Evolutionary conservation across 2,113 vertebrate species (phyloP), one percentile per base, ranked within the genome.

Genomic region (Madoqua kirkii): DNA sequence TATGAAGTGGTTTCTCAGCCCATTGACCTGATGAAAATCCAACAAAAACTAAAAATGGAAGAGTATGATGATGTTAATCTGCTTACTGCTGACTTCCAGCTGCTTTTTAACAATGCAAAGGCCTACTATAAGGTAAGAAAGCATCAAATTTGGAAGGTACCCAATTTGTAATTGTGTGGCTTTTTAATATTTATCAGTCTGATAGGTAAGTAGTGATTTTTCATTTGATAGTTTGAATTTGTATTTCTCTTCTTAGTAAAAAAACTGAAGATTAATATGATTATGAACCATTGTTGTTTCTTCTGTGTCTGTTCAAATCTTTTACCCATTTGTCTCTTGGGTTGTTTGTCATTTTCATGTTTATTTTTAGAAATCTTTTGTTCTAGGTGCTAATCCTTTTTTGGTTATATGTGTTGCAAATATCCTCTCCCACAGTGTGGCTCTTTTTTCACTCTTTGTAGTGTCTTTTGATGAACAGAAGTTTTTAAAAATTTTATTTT

Each of bases 21-120:
- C 31, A 99, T 99, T 78, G 99, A 99, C 98, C 99, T 99, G 99
- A 99, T 99, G 99, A 99, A 99, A 98, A 99, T 99, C 97, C 99
- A 99, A 86, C 99, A 99, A 97, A 99, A 99, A 98, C 98, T 99
- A 85, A 99, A 99, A 99, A 99, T 99, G 99, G 99, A 99, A 98
- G 99, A 99, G 94, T 99, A 99, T 84, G 99, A 99, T 97, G 99
- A 99, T 90, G 99, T 99, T 71, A 99, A 99, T 87, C 98, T 99
- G 93, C 98, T 99, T 97, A 99, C 99, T 89, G 98, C 98, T 97
- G 99, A 99, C 98, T 99, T 99, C 98, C 99, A 99, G 89, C 99
- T 99, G 85, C 98, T 99, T 90, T 99, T 99, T 97, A 99, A 99
- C 98, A 99, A 99, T 13, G 99, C 99, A 59, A 99, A 99, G 98